Evolutionary conservation across 2,797 vertebrate genomes (phyloP).

Genomic region (Xiphorhynchus erythropygius): DNA sequence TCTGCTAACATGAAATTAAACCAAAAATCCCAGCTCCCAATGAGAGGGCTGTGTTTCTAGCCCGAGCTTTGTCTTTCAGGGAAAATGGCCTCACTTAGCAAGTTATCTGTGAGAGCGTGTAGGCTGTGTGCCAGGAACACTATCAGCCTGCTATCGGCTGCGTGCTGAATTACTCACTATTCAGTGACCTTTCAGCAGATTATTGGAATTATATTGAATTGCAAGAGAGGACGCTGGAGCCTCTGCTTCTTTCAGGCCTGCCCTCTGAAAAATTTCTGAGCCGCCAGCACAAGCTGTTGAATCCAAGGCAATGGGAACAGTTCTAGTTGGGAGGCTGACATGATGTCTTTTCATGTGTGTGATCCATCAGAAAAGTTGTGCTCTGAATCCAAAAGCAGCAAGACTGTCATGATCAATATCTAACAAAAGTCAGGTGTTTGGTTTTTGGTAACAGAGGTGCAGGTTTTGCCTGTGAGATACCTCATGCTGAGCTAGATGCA

Average conservation of each 20-base stretch:
- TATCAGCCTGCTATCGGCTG: neutral
- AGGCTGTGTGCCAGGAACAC: neutral
- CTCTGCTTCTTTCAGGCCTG: neutral
- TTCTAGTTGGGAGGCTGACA: neutral
- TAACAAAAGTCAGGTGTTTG: neutral
- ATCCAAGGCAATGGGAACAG: neutral
- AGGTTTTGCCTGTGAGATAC: neutral
- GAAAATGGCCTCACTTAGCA: slow-evolving; percentile 41
- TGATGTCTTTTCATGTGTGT: neutral
- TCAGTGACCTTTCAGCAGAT: slow-evolving; percentile 31
- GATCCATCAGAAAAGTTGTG: neutral
- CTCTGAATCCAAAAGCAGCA: neutral
- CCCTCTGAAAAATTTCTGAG: neutral
- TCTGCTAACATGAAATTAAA: slow-evolving; percentile 22
- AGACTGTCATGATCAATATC: neutral
- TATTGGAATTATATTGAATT: slow-evolving; percentile 48
- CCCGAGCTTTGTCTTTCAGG: slow-evolving; percentile 29
- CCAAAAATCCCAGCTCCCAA: neutral
- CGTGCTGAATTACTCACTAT: neutral
- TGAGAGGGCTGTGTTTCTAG: neutral
- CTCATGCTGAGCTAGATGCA: neutral
- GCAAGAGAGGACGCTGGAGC: neutral
- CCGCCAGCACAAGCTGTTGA: neutral
- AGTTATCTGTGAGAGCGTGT: neutral
- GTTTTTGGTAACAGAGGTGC: neutral